phyloP scores from a whole-genome alignment of 2,113 vertebrate species.

The Rhabdomys dilectus region DNA sequence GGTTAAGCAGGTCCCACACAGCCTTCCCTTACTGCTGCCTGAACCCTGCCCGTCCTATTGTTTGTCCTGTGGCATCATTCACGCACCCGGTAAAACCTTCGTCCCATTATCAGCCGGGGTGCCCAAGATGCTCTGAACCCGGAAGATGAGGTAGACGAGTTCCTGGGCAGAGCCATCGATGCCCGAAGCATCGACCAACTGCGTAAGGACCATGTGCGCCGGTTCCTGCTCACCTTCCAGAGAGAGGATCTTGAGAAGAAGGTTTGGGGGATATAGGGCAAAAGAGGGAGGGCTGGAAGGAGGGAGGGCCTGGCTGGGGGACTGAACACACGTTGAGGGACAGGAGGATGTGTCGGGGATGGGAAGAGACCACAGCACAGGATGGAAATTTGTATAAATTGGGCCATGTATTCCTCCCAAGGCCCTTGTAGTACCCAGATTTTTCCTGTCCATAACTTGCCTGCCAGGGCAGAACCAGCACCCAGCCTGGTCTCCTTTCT shows the following conservation, averaged over 20 bases:
- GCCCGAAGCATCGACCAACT: constrained; percentile 98
- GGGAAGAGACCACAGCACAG: not conserved
- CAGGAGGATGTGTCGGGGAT: not conserved
- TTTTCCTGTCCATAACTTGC: not conserved
- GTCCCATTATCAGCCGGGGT: constrained; percentile 88
- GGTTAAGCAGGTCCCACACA: not conserved
- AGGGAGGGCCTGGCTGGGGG: not conserved
- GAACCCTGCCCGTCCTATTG: not conserved
- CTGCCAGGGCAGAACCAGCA: not conserved
- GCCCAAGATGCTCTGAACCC: constrained; percentile 96
- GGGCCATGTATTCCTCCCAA: not conserved
- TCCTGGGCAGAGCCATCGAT: constrained; percentile 96
- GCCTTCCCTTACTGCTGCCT: not conserved
- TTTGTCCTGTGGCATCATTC: not conserved
- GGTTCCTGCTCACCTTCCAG: constrained; percentile 97
- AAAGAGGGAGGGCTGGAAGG: not conserved
- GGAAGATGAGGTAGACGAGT: constrained; percentile 97
- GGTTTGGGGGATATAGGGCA: constrained; percentile 83
- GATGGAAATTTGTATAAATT: not conserved
- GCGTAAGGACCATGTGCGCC: constrained; percentile 97
- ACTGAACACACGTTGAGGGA: not conserved
- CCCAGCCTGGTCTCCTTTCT: constrained; percentile 14
- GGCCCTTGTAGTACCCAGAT: not conserved
- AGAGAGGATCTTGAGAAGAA: constrained; percentile 96
- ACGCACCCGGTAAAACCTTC: constrained; percentile 20